Evolutionary conservation across 2,113 vertebrate species (phyloP), one percentile per base, ranked within the genome.

Genomic region (Leiothrix lutea): DNA sequence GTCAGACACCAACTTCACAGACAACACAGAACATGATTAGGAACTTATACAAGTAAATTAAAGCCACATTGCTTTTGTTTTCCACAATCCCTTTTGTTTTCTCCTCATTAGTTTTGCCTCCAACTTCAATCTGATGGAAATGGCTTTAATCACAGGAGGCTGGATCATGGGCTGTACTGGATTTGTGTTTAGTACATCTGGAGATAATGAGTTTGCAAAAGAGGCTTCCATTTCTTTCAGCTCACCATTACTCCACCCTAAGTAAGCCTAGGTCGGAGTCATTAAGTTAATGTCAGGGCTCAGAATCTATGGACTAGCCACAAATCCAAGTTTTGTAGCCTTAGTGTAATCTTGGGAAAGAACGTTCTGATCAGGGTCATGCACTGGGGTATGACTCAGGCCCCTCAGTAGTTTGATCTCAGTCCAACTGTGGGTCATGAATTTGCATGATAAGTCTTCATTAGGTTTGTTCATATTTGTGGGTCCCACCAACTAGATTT

Each of bases 51-150:
- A n/a, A 88, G 38, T 78, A 91, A 90, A 95, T 94, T 80, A 94
- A 90, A 92, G 74, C 67, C 88, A 83, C n/a, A 58, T 86, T 93
- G 31, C 50, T 73, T 92, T 94, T 95, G 45, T 90, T 93, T 93
- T 80, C 45, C 35, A 26, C 18, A 19, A 42, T 4, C 36, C 58
- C 67, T 86, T 94, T 92, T 94, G 69, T 92, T 88, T 90, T 88
- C 60, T 66, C 24, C 75, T 91, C 69, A 80, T 95, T 83, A 84
- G 69, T 69, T 96, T 92, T 81, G 31, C 44, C 33, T 90, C 64
- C 51, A 50, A 84, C 57, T 84, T 89, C 77, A 89, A 33, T 38
- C 65, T 60, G 44, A 60, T 81, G 67, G 51, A 94, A 92, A 92
- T 72, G 3, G 31, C 44, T 96, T 96, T 60, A 92, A 89, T 91